Percentiles rank a stretch among this genome's conserved stretches.
Conservation (phyloP, 2,888 invertebrate genomes). For the Torymus aiolomorphi region DNA sequence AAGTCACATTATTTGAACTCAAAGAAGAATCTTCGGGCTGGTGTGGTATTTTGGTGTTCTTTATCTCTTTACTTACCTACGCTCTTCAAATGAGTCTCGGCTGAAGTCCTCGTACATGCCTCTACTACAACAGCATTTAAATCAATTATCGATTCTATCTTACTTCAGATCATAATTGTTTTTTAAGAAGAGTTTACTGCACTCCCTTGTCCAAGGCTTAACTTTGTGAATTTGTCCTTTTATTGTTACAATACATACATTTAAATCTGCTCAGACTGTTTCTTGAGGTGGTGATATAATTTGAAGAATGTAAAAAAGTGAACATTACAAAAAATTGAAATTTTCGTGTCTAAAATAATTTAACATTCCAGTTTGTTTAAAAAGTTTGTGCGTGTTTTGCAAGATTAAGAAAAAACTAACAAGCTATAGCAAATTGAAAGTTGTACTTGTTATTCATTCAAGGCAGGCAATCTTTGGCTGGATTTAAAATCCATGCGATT, state of each 20-base stretch:
- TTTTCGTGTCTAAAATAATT: slow-evolving; percentile 3
- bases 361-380: slow-evolving; percentile 9
- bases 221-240: slow-evolving; percentile 71
- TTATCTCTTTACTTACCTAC: slow-evolving; percentile 79
- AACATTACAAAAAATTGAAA: not conserved
- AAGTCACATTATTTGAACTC: slow-evolving; percentile 42
- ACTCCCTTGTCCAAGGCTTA: slow-evolving; percentile 72
- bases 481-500: slow-evolving; percentile 70
- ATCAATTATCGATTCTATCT: slow-evolving; percentile 69
- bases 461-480: slow-evolving; percentile 64
- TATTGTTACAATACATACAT: not conserved
- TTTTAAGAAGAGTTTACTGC: slow-evolving; percentile 57
- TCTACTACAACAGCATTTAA: slow-evolving; percentile 75
- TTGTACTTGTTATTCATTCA: not conserved
- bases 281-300: not conserved
- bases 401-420: slow-evolving; percentile 1
- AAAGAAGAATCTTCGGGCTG: slow-evolving; percentile 60
- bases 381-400: not conserved
- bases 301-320: no score
- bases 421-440: no score
- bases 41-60: slow-evolving; percentile 62
- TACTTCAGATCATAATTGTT: slow-evolving; percentile 32
- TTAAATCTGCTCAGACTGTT: slow-evolving; percentile 4
- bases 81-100: slow-evolving; percentile 91
- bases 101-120: slow-evolving; percentile 93